Base-by-base conservation (phyloP, 2,113 vertebrate species). In the Pteruthius melanotis region DNA sequence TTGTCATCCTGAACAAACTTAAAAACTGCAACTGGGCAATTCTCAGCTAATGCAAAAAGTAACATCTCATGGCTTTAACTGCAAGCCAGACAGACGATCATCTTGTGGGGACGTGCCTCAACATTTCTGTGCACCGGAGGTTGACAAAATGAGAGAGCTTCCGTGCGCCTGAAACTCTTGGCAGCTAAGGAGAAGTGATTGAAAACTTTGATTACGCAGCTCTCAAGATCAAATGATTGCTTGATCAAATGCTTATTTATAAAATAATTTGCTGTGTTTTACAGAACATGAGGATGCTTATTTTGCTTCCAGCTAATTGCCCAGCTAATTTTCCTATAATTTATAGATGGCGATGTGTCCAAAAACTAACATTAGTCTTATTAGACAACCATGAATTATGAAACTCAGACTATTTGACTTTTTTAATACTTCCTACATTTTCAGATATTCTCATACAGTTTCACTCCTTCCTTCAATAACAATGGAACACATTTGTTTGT, bases 61-160 rank as follows among this genome's bases (percentile, higher is more conserved):
- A 95, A 59, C 91, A 91, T 92, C 94, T 96, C 93, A 92, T 70
- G 82, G 86, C 91, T 96, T 92, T 89, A 90, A 59, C 47, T 94
- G 83, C 91, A 49, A 92, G 93, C n/a, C 94, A 94, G 94, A 47
- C 68, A 86, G 93, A 96, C 94, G 89, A 93, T 78, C 72, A 71
- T 93, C 96, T 83, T 93, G 96, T 94, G 93, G 77, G 96, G 91
- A 96, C 91, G 44, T 95, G 96, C 89, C 96, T 96, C 95, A 84
- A 95, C 95, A 78, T 81, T 75, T 86, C 94, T 13, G 24, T 83
- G 95, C 89, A 79, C 45, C 68, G 91, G 68, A 96, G 93, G 76
- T 2, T 97, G 93, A 96, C 96, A 96, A 93, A 93, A 84, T 64
- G 72, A 83, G 90, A 24, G 2, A 87, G 64, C 93, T 93, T 83